phyloP scores from a whole-genome alignment of 2,113 vertebrate species.

The Furnarius figulus region DNA sequence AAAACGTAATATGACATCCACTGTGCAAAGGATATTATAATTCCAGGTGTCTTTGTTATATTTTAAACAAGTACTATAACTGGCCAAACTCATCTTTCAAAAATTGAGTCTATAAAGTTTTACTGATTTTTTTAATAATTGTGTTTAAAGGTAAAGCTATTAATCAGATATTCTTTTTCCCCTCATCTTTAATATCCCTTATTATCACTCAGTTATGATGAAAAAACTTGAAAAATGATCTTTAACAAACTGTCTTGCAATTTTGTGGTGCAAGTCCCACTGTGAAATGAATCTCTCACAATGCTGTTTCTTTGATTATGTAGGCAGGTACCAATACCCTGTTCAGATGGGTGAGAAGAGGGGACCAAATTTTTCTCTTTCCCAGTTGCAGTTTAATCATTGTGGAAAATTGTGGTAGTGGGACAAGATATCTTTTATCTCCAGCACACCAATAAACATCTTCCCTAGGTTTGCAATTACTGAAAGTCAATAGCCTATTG shows the following conservation, averaged over 20 bases:
- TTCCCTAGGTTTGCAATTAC: conserved; percentile 55
- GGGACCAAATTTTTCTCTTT: neutral
- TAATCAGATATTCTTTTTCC: neutral
- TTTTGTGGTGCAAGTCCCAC: neutral
- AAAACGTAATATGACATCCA: conserved; percentile 76
- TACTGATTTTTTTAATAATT: conserved; percentile 34
- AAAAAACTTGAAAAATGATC: conserved; percentile 20
- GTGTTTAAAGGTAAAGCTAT: conserved; percentile 24
- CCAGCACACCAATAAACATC: conserved; percentile 41
- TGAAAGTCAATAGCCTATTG: conserved; percentile 56
- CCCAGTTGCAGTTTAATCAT: neutral
- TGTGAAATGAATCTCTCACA: neutral
- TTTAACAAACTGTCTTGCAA: neutral
- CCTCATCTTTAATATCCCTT: conserved; percentile 15
- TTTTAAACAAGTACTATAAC: conserved; percentile 53
- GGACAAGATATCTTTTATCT: conserved; percentile 41
- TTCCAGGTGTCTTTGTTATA: conserved; percentile 67
- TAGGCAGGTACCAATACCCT: neutral
- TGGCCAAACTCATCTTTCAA: conserved; percentile 43
- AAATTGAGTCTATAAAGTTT: conserved; percentile 23
- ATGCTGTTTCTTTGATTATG: neutral
- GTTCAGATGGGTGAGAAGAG: neutral
- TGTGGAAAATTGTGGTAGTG: neutral
- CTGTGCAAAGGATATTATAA: conserved; percentile 56
- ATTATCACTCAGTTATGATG: conserved; percentile 27